A percentile compares a stretch with the other conserved stretches of the same genome.
These are phyloP conservation scores for Caenorhabditis latens DNA, from an alignment of 1,140 invertebrate species.

Conservation along the genomic window DNA sequence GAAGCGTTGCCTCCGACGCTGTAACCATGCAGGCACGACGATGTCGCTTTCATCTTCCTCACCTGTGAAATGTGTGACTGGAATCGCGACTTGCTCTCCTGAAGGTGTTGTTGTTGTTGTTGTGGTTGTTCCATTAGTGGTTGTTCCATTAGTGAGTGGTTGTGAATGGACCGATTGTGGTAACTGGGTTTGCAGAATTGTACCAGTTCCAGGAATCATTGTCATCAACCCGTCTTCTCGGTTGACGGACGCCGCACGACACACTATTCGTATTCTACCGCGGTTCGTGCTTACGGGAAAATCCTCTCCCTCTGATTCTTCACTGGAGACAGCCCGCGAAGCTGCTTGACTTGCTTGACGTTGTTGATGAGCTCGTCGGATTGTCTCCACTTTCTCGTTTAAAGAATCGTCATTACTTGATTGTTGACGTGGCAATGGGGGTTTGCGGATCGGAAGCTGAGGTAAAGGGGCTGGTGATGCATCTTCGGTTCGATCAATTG, in stretches of 20 bases:
- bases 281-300: slow-evolving; percentile 41
- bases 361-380: slow-evolving; percentile 68
- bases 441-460: slow-evolving; percentile 58
- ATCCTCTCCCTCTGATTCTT: slow-evolving; percentile 61
- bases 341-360: slow-evolving; percentile 64
- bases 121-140: background rate
- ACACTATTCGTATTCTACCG: slow-evolving; percentile 57
- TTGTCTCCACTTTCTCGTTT: slow-evolving; percentile 68
- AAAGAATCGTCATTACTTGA: slow-evolving; percentile 65
- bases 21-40: slow-evolving; percentile 67
- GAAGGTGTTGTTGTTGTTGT: slow-evolving; percentile 11
- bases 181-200: slow-evolving; percentile 17
- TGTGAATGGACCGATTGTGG: background rate
- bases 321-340: slow-evolving; percentile 52
- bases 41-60: slow-evolving; percentile 57
- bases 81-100: slow-evolving; percentile 61
- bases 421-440: slow-evolving; percentile 69
- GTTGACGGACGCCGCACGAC: slow-evolving; percentile 52
- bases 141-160: background rate
- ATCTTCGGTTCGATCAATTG: slow-evolving; percentile 44
- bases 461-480: slow-evolving; percentile 43
- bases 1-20: slow-evolving; percentile 68
- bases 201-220: slow-evolving; percentile 41
- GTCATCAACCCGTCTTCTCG: slow-evolving; percentile 36
- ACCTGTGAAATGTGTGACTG: slow-evolving; percentile 66